Evolutionary conservation across 2,113 vertebrate genomes (phyloP).

Genomic region (Etheostoma spectabile): DNA sequence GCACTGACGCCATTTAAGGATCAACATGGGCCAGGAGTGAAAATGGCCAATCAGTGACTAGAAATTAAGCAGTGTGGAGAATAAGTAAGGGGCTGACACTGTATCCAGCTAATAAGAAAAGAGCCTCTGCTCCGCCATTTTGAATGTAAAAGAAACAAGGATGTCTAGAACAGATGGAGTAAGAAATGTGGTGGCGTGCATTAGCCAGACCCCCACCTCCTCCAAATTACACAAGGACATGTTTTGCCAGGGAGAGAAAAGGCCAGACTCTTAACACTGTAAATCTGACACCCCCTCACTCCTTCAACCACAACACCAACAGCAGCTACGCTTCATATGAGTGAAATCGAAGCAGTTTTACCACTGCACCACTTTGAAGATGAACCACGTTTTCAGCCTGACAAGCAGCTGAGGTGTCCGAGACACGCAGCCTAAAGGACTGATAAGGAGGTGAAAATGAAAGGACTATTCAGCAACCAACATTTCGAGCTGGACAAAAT

Average conservation of each 20-base stretch:
- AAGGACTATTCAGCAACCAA: not conserved
- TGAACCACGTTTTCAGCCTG: not conserved
- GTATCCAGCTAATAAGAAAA: conserved; percentile 43
- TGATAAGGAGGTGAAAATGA: not conserved
- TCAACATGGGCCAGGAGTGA: conserved; percentile 28
- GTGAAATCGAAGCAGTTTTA: conserved; percentile 1
- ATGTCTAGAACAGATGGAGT: not conserved
- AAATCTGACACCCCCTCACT: conserved; percentile 33
- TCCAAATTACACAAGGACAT: conserved; percentile 63
- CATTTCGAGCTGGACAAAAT: not conserved
- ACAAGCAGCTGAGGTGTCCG: not conserved
- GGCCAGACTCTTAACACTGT: conserved; percentile 41
- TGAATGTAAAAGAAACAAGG: conserved; percentile 17
- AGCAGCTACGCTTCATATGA: conserved; percentile 24
- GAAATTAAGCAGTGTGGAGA: conserved; percentile 40
- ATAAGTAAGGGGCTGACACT: conserved; percentile 1
- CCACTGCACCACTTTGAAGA: conserved; percentile 3
- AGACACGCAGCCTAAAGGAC: conserved; percentile 1
- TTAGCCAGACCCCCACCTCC: conserved; percentile 32
- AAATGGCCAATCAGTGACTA: conserved; percentile 56
- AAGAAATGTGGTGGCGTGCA: conserved; percentile 16
- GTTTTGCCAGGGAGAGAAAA: conserved; percentile 51
- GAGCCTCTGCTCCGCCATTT: conserved; percentile 48
- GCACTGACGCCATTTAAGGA: not conserved
- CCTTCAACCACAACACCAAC: conserved; percentile 5